A percentile compares a stretch with the other conserved stretches of the same genome.
Conservation (phyloP, 2,797 vertebrate species). For the Cynodonichthys magdalenae region DNA sequence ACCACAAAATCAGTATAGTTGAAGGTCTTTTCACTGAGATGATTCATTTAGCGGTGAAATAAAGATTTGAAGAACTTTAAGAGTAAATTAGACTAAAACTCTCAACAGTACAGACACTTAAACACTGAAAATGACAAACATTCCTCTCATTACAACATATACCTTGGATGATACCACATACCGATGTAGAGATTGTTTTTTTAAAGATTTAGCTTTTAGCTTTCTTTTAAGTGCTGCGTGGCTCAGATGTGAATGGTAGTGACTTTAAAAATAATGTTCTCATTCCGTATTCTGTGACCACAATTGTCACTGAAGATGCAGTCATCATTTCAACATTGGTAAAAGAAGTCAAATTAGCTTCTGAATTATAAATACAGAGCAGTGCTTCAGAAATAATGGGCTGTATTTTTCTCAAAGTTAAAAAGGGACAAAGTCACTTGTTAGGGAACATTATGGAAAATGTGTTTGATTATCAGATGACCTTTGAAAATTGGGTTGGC, state of each 20-base stretch:
- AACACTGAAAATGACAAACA: not conserved
- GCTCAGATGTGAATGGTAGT: not conserved
- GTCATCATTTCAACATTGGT: conserved; percentile 2
- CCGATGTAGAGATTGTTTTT: not conserved
- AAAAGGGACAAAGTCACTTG: not conserved
- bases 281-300: not conserved
- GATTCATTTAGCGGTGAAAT: not conserved
- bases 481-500: not conserved
- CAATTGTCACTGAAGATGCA: conserved; percentile 5
- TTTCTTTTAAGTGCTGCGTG: not conserved
- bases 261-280: not conserved
- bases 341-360: not conserved
- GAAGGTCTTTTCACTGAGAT: not conserved
- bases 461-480: not conserved
- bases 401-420: not conserved
- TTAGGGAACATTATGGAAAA: not conserved
- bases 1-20: not conserved
- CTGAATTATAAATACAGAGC: conserved; percentile 10
- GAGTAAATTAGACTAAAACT: not conserved
- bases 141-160: not conserved
- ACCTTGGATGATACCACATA: not conserved
- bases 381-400: conserved; percentile 1
- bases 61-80: not conserved
- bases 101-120: not conserved
- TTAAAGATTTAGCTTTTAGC: not conserved